phyloP scores from a whole-genome alignment of 2,113 vertebrate species.

The Epinephelus lanceolatus region DNA sequence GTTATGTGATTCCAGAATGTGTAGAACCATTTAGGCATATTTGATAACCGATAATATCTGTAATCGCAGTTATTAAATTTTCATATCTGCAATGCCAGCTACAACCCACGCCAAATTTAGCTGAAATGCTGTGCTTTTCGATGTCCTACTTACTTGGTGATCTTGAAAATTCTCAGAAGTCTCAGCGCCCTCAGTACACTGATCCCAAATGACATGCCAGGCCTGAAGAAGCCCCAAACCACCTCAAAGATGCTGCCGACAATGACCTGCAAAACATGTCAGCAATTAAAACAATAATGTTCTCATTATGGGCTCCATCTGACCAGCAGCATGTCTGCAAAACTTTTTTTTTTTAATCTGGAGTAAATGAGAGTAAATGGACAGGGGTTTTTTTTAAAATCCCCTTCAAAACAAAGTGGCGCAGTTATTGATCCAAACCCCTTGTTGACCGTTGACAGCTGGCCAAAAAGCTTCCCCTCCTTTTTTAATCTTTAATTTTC shows the following conservation, averaged over 20 bases:
- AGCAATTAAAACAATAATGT: not conserved
- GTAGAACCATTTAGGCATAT: too few relatives aligned
- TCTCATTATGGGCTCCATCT: not conserved
- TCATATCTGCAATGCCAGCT: too few relatives aligned
- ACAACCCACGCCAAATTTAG: not conserved
- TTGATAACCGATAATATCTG: too few relatives aligned
- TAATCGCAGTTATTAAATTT: too few relatives aligned
- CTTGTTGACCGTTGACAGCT: not conserved
- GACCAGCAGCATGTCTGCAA: not conserved
- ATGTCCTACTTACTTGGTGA: conserved; percentile 91
- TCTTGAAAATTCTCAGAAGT: conserved; percentile 97
- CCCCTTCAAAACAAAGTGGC: too few relatives aligned
- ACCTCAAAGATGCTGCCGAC: conserved; percentile 99
- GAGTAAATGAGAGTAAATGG: not conserved
- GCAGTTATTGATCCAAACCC: not conserved
- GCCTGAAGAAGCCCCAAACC: conserved; percentile 97
- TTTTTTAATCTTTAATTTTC: not conserved
- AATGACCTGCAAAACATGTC: conserved; percentile 89
- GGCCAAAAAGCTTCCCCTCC: too few relatives aligned
- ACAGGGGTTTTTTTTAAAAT: too few relatives aligned
- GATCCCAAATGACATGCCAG: conserved; percentile 97
- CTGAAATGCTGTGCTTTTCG: not conserved
- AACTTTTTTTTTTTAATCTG: not conserved
- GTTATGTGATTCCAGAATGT: too few relatives aligned
- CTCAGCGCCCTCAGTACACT: conserved; percentile 95